Base-by-base conservation (phyloP, 2,888 invertebrate species). In the Tetragonisca angustula region DNA sequence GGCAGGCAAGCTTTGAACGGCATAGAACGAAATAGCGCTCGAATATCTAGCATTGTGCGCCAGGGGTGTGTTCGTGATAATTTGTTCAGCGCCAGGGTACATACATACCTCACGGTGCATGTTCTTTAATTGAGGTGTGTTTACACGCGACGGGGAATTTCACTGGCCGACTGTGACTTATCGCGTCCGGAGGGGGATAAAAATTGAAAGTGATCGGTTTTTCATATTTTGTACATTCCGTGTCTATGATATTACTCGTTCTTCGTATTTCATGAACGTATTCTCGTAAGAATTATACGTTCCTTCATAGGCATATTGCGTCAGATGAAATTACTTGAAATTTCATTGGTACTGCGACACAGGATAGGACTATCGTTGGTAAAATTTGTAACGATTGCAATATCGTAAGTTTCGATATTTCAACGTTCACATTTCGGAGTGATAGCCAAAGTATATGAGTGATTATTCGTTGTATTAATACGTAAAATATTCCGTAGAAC, bases 41-140 rank as follows among this genome's bases (percentile, higher is more conserved):
- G 78, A 82, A 85, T 85, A 85, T 70, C 67, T 75, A 59, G 68
- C 85, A 76, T 74, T 77, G 83, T 19, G 67, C 50, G 62, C 56
- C 24, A 64, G 70, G 85, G 84, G 87, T 86, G 86, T 86, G 83
- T 83, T 86, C 83, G 61, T 56, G 80, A 78, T 78, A 86, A 88
- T 88, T 87, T 85, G 79, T 80, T 79, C 79, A 69, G 80, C 43
- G 43, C 32, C 56, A 36, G 24, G 32, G 79, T 70, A 79, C 74
- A 79, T 70, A 74, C 74, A 72, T 81, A 64, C 61, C 74, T 81
- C 85, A 75, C 78, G 67, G 56, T 76, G 81, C 85, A 79, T 74
- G 78, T 81, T 81, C 85, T 85, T 85, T 85, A 85, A 85, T 85
- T 74, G 85, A 73, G 78, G 67, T 49, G 81, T 85, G 81, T 85